phyloP scores from a whole-genome alignment of 2,888 invertebrate genomes.

The Eristalis arbustorum region DNA sequence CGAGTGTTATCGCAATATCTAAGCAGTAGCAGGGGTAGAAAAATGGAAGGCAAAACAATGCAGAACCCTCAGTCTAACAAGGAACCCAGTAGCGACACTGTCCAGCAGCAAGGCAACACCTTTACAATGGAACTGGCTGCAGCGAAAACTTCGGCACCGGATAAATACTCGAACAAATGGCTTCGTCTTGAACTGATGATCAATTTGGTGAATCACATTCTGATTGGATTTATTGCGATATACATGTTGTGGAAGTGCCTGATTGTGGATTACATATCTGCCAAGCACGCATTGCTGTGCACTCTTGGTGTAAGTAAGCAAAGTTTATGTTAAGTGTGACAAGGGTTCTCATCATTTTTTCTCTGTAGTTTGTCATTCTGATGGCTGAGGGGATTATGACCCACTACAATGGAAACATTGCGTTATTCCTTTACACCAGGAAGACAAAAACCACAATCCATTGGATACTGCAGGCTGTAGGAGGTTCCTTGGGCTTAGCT shows the following conservation, averaged over 20 bases:
- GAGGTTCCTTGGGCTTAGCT: constrained; percentile 76
- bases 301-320: constrained; percentile 76
- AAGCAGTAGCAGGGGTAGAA: neutral
- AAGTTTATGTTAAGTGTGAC: neutral
- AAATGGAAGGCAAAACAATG: neutral
- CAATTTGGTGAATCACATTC: constrained; percentile 77
- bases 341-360: neutral
- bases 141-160: neutral
- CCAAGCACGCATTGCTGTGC: constrained; percentile 77
- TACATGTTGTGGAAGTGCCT: constrained; percentile 77
- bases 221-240: constrained; percentile 78
- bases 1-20: neutral
- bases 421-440: constrained; percentile 74
- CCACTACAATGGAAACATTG: constrained; percentile 76
- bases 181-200: constrained; percentile 68
- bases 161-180: constrained; percentile 18
- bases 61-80: neutral
- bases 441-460: constrained; percentile 77
- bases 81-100: neutral
- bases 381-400: constrained; percentile 79
- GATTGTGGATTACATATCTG: constrained; percentile 72
- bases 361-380: constrained; percentile 76
- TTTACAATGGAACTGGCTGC: constrained; percentile 3
- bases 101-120: neutral
- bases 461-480: constrained; percentile 76